Conservation (phyloP, 1,140 invertebrate species). For the Dendrolimus punctatus region DNA sequence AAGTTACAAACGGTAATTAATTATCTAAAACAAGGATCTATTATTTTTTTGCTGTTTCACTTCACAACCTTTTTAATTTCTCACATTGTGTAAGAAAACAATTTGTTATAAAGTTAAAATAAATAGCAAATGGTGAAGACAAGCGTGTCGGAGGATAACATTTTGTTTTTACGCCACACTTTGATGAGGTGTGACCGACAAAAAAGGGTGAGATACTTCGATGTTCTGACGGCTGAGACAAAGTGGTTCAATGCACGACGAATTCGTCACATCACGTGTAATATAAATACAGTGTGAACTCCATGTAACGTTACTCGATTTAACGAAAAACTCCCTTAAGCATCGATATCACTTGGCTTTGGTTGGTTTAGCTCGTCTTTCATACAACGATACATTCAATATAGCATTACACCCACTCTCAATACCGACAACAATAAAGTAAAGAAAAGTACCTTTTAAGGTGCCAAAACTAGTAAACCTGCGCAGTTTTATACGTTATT, state of each 20-base stretch:
- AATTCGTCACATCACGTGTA: constrained; percentile 14
- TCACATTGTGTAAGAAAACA: constrained; percentile 17
- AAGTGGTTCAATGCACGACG: constrained; percentile 28
- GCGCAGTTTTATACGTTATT: too few species aligned
- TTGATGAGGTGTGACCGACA: constrained; percentile 31
- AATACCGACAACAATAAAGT: too few species aligned
- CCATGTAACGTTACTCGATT: too few species aligned
- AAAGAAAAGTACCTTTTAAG: too few species aligned
- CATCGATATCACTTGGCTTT: too few species aligned
- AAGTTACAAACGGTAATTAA: too few species aligned
- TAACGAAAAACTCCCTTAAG: too few species aligned
- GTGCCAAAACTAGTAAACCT: too few species aligned
- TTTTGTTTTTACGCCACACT: constrained; percentile 54
- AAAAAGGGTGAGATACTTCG: constrained; percentile 37
- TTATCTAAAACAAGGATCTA: not conserved
- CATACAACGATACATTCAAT: too few species aligned
- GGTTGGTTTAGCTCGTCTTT: too few species aligned
- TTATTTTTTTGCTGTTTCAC: not conserved
- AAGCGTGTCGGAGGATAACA: constrained; percentile 45
- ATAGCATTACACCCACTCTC: too few species aligned
- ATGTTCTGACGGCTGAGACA: constrained; percentile 33
- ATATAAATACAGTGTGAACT: too few species aligned
- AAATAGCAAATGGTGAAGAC: constrained; percentile 45
- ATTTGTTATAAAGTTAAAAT: constrained; percentile 44
- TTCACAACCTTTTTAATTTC: constrained; percentile 12